Conservation (phyloP, 2,888 invertebrate genomes). For the Prosapia bicincta region DNA sequence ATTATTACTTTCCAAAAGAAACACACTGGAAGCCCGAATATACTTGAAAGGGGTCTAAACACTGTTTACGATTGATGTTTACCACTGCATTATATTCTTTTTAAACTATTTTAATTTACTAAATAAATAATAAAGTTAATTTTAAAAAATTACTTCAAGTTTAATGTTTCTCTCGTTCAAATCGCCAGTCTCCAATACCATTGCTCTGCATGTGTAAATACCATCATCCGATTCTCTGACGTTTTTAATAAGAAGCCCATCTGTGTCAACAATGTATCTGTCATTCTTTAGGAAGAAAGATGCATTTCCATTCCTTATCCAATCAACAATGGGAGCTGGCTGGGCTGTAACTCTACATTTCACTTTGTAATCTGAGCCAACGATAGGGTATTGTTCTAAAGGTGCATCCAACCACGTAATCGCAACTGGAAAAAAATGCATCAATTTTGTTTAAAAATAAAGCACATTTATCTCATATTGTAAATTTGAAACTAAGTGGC, state of each 20-base stretch:
- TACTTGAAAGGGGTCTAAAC: too few relatives aligned
- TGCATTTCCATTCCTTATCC: conserved; percentile 73
- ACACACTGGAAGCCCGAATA: too few relatives aligned
- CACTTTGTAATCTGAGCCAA: conserved; percentile 70
- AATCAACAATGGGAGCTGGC: conserved; percentile 80
- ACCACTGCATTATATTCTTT: too few relatives aligned
- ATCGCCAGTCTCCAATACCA: conserved; percentile 77
- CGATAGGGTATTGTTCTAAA: conserved; percentile 73
- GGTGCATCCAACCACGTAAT: conserved; percentile 87
- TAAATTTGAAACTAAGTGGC: too few relatives aligned
- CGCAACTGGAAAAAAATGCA: too few relatives aligned
- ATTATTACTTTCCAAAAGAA: too few relatives aligned
- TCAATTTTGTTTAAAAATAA: too few relatives aligned
- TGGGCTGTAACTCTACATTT: conserved; percentile 82
- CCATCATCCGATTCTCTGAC: conserved; percentile 82
- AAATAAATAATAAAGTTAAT: too few relatives aligned
- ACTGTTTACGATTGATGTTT: too few relatives aligned
- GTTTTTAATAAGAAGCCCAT: conserved; percentile 72
- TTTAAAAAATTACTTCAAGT: conserved; percentile 60
- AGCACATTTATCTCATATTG: too few relatives aligned
- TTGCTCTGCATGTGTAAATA: conserved; percentile 81
- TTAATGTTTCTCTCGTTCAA: conserved; percentile 72
- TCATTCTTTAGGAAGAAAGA: conserved; percentile 58
- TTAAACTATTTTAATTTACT: too few relatives aligned
- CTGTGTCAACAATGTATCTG: conserved; percentile 68